Base-by-base conservation (phyloP, 2,888 invertebrate genomes). In the Drosophila melanosoma region DNA sequence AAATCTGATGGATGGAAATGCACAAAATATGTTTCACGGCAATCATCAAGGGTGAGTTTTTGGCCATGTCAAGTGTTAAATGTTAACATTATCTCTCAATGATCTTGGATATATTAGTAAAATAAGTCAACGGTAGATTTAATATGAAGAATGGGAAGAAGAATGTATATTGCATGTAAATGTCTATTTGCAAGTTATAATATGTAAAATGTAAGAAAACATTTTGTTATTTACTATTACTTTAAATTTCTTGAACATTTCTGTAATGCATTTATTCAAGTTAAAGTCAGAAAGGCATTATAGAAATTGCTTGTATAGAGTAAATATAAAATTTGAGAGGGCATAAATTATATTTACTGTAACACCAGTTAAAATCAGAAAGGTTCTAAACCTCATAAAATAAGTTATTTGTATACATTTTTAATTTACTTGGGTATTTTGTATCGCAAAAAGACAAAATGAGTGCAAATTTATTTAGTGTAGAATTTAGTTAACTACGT, bases 1-100 rank as follows among this genome's bases (percentile, higher is more conserved):
- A 89, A 95, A 94, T 89, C 93, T 93, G 90, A 93, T 93, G 93
- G 94, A 93, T 93, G 93, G 93, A 92, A 93, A 93, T 93, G 93
- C 94, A 89, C 93, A 93, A 92, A 93, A 94, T 92, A 93, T 94
- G 93, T 93, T 93, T 92, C 95, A 95, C 94, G 94, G 94, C 93
- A 94, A 94, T 93, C 94, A 93, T 91, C 94, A 94, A 93, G 94
- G 93, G 93, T 93, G 89, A 89, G 89, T 49, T 40, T n/a, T 33
- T 42, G 8, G 49, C 10, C 26, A 49, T 7, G 4, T 45, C 45
- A 12, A 23, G 7, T 45, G 20, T 45, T 23, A 23, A 45, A 45
- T 15, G 23, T 45, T 23, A 15, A 45, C 1, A 12, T 23, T 45
- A 15, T 45, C 4, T 45, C 8, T 2, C 3, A 8, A 15, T 45